Base-by-base conservation (phyloP, 1,140 invertebrate genomes). In the Drosophila rufa region DNA sequence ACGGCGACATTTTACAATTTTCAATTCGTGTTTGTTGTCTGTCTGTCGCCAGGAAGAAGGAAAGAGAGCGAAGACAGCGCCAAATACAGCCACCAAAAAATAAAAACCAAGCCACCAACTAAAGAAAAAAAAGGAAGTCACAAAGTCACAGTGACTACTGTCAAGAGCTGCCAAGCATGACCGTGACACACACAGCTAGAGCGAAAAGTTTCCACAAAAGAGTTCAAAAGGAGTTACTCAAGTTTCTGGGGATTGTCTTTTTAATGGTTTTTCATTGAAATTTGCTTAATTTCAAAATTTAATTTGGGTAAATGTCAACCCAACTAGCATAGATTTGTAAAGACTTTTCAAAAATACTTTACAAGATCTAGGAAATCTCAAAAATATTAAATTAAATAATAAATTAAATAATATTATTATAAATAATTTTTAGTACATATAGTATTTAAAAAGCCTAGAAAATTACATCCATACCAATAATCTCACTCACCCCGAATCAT, bases 1-100 rank as follows among this genome's bases (percentile, higher is more conserved):
- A 75, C 73, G 70, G 80, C 84, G 84, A 87, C 84, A 87, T 89
- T 73, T 87, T 89, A 87, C 77, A 87, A 87, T 89, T 87, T 89
- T 81, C 70, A 80, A 87, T 84, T 87, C 84, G 84, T 89, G 84
- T 89, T 82, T 62, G 53, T 56, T 56, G 53, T 56, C 82, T 86
- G 69, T 80, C 66, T 64, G 83, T 64, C 61, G 14, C 22, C 25
- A 14, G 19, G 61, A n/a, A 19, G 17, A 19, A 11, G 36, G 19
- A 64, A 64, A 51, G 61, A 58, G 59, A 86, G 73, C 75, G 22
- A 70, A 55, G 47, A 27, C 25, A 71, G 69, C 70, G 46, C 66
- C 59, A 75, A 79, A 69, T 27, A 43, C 62, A 53, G 50, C 46
- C 17, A 38, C 38, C 42, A 51, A 33, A 12, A 30, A 38, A n/a